A percentile compares a stretch with the other conserved stretches of the same genome.
These are phyloP conservation scores for Allacma fusca DNA, from an alignment of 2,888 invertebrate genomes.

Conservation along the genomic window DNA sequence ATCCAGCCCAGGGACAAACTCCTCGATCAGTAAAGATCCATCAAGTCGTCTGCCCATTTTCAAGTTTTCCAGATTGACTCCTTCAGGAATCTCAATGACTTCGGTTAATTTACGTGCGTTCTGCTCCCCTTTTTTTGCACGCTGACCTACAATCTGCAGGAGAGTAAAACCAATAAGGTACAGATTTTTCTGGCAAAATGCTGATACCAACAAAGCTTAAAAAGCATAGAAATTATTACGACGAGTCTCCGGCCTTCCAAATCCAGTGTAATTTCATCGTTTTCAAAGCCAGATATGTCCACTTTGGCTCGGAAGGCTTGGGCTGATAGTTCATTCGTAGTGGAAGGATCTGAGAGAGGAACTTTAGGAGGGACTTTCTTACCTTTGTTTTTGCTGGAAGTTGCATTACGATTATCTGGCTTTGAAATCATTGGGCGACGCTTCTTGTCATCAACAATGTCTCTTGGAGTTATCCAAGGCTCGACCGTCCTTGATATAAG, in stretches of 20 bases:
- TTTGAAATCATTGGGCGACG: not conserved
- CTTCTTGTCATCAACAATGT: not conserved
- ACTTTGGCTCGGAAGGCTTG: conserved; percentile 33
- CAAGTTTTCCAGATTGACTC: conserved; percentile 51
- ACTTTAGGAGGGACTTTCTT: not conserved
- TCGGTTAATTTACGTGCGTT: conserved; percentile 52
- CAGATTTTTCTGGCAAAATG: not conserved
- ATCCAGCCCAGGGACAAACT: conserved; percentile 25
- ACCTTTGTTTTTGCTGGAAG: not conserved
- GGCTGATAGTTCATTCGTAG: not conserved
- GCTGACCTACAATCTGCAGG: conserved; percentile 46
- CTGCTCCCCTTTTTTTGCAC: conserved; percentile 38
- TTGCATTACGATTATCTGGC: not conserved
- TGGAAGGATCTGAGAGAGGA: not conserved
- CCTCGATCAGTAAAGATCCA: conserved; percentile 53
- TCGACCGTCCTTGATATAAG: not conserved
- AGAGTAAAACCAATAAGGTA: not conserved
- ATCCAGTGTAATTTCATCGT: conserved; percentile 55
- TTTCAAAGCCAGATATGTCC: conserved; percentile 51
- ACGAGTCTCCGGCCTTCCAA: conserved; percentile 48
- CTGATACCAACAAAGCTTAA: not conserved
- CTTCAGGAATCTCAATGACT: conserved; percentile 52
- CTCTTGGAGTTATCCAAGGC: conserved; percentile 27
- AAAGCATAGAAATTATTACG: conserved; percentile 33
- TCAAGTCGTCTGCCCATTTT: conserved; percentile 52